Evolutionary conservation across 2,888 invertebrate species (phyloP), one percentile per base, ranked within the genome.

Genomic region (Amphipoea oculea): DNA sequence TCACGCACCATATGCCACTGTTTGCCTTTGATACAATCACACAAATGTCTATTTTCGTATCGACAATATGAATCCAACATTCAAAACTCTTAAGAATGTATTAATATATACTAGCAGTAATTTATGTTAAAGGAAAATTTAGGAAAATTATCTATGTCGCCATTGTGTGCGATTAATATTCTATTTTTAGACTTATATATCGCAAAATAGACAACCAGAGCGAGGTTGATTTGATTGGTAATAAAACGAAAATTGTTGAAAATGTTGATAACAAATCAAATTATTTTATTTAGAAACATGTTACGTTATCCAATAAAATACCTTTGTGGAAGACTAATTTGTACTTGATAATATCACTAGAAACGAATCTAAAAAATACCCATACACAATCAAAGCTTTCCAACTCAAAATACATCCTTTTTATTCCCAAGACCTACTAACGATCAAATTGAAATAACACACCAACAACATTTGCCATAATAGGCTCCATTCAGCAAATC

Each of bases 1-100:
- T 83, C 82, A 86, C 79, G 60, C 86, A 42, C 83, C 89, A 89
- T 89, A 89, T 89, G 89, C 17, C 51, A 68, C 76, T 88, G 77
- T 86, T 83, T 89, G 79, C 78, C 12, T 79, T 79, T 72, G 81
- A 86, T 87, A 72, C 73, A 54, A 86, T 82, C 82, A 77, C 60
- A 81, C 72, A 71, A 80, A 79, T 81, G 66, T 81, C 73, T 84
- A 73, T 80, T 73, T 80, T 63, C 0, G 72, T 71, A 72, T 20
- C 65, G n/a, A 66, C 48, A 71, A 83, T 82, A 69, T 62, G 71
- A 66, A 67, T 70, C 20, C 14, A 60, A 76, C 29, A 71, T 48
- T 78, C 36, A 71, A 76, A 63, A 69, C 74, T 75, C 62, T 40
- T 57, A 65, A 14, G 45, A 23, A 67, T 40, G 23, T 79, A 72